A percentile compares a stretch with the other conserved stretches of the same genome.
Conservation (phyloP, 2,113 vertebrate genomes). For the Caloenas nicobarica region DNA sequence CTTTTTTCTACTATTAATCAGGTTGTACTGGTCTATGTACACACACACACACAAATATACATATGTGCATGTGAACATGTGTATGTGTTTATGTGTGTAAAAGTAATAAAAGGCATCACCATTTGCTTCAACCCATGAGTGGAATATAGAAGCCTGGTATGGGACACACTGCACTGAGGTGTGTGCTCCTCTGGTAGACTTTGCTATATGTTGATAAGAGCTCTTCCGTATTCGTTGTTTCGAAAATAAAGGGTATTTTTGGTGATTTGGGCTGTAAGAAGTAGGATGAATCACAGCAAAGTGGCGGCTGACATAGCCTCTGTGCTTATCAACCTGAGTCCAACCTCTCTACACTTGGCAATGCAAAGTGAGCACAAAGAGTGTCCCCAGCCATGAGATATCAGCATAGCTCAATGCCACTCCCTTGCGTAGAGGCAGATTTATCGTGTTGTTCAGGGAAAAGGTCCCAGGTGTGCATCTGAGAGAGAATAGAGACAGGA, state of each 20-base stretch:
- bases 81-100: neutral
- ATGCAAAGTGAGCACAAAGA: neutral
- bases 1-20: neutral
- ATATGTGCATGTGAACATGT: accelerated
- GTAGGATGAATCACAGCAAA: neutral
- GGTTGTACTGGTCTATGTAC: neutral
- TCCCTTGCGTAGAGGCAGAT: neutral
- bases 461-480: neutral
- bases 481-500: neutral
- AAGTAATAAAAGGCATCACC: neutral
- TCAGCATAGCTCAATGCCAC: neutral
- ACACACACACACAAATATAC: accelerated
- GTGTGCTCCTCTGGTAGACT: neutral
- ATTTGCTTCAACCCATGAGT: neutral
- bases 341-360: neutral
- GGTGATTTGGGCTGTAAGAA: neutral
- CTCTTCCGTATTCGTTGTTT: neutral
- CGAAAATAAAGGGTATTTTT: neutral
- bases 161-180: neutral
- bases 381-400: neutral
- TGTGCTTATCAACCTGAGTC: slow-evolving; percentile 6
- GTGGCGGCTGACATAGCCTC: neutral
- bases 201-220: neutral
- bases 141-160: neutral
- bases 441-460: neutral